phyloP scores from a whole-genome alignment of 2,797 vertebrate genomes.

The Sebastolobus altivelis region DNA sequence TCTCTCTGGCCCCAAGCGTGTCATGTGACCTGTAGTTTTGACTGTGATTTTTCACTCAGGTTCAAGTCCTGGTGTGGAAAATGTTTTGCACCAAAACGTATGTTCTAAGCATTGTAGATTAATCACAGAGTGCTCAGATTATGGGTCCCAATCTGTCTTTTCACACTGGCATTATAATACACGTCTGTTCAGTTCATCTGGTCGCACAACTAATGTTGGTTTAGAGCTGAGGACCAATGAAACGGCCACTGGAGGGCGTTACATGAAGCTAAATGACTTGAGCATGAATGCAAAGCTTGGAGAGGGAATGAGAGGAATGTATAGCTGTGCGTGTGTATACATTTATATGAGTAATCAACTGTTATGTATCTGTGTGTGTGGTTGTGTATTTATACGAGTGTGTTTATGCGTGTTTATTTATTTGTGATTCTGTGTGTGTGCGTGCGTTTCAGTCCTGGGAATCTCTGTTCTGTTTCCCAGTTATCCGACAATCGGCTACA shows the following conservation, averaged over 20 bases:
- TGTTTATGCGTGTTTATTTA: conserved; percentile 48
- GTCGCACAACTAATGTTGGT: neutral
- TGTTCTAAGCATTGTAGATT: neutral
- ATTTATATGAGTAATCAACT: conserved; percentile 6
- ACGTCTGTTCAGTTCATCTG: neutral
- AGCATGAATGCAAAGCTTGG: neutral
- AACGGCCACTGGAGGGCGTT: neutral
- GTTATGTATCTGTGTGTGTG: conserved; percentile 17
- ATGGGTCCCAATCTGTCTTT: neutral
- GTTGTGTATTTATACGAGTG: conserved; percentile 42
- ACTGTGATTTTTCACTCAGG: too few species aligned
- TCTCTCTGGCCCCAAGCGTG: accelerated
- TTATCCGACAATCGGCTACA: conserved; percentile 64
- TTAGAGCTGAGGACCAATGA: neutral
- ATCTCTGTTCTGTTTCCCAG: conserved; percentile 35
- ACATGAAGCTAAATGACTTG: neutral
- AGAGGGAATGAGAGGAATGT: neutral
- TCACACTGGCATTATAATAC: accelerated
- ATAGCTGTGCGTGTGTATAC: conserved; percentile 19
- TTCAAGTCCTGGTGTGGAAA: neutral
- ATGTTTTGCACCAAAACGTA: neutral
- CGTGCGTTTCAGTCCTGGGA: conserved; percentile 30
- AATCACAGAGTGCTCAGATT: neutral
- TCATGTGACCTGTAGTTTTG: neutral
- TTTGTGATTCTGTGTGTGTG: conserved; percentile 15